Conservation (phyloP, 35 echinoderm and acorn worm genomes). For the Heliocidaris tuberculata region DNA sequence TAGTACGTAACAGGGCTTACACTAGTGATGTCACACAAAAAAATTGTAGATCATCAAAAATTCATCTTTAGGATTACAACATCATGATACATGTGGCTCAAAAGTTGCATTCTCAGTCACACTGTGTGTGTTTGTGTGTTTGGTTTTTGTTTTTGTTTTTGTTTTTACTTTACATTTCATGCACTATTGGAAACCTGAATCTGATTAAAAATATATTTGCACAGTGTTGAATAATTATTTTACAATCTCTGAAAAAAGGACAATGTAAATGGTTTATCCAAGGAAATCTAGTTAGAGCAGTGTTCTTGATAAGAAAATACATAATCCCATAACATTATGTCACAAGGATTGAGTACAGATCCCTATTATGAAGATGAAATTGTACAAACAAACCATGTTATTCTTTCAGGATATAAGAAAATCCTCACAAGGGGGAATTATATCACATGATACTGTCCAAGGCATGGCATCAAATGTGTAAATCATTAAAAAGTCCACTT, state of each 20-base stretch:
- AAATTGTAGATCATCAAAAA: background rate
- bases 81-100: background rate
- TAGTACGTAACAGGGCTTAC: background rate
- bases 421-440: too few species aligned
- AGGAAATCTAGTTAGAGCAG: background rate
- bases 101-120: background rate
- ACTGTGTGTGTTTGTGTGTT: background rate
- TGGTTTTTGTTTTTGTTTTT: background rate
- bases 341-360: background rate
- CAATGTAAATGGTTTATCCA: background rate
- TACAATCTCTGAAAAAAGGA: background rate
- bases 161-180: background rate
- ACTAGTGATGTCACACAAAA: background rate
- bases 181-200: background rate
- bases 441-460: too few species aligned
- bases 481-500: background rate
- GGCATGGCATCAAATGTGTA: too few species aligned
- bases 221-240: too few species aligned
- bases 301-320: background rate
- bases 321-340: background rate
- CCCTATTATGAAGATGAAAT: too few species aligned
- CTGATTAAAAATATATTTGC: background rate
- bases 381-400: too few species aligned
- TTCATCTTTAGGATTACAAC: background rate
- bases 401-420: too few species aligned